Percentiles rank a stretch among this genome's conserved stretches.
Evolutionary conservation across 2,888 invertebrate genomes (phyloP).

Genomic region (Ichneumoninae sp.): DNA sequence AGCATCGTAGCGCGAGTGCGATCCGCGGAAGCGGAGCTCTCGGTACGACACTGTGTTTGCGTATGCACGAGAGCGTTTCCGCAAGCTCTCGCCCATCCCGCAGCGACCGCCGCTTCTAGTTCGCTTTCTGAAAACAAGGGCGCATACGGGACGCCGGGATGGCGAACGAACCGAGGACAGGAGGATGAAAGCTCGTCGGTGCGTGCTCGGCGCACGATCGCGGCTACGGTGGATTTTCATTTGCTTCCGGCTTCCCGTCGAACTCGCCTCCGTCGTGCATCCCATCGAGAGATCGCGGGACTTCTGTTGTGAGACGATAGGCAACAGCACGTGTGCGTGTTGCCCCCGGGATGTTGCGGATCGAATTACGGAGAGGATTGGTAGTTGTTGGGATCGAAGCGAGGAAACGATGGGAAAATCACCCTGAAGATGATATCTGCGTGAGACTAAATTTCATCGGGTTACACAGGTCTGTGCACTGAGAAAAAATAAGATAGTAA

Average conservation of each 20-base stretch:
- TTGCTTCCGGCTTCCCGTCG: slow-evolving; percentile 30
- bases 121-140: background rate
- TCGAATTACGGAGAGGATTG: background rate
- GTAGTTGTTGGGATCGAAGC: background rate
- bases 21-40: slow-evolving; percentile 13
- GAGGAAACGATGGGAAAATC: background rate
- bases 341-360: background rate
- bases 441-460: too few species aligned
- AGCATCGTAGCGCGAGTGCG: background rate
- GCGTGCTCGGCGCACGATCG: slow-evolving; percentile 35
- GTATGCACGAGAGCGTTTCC: slow-evolving; percentile 27
- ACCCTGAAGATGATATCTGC: too few species aligned
- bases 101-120: background rate
- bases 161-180: slow-evolving; percentile 4
- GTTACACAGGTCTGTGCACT: too few species aligned
- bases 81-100: slow-evolving; percentile 1
- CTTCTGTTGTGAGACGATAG: slow-evolving; percentile 5
- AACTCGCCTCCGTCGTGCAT: background rate
- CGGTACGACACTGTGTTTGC: slow-evolving; percentile 21
- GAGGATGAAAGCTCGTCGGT: slow-evolving; percentile 13
- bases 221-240: slow-evolving; percentile 44
- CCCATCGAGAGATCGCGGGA: background rate
- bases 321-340: slow-evolving; percentile 3
- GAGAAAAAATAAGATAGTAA: too few species aligned
- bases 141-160: background rate